A percentile compares a stretch with the other conserved stretches of the same genome.
Conservation (phyloP, 1,140 invertebrate genomes). For the Drosophila pseudoobscura region DNA sequence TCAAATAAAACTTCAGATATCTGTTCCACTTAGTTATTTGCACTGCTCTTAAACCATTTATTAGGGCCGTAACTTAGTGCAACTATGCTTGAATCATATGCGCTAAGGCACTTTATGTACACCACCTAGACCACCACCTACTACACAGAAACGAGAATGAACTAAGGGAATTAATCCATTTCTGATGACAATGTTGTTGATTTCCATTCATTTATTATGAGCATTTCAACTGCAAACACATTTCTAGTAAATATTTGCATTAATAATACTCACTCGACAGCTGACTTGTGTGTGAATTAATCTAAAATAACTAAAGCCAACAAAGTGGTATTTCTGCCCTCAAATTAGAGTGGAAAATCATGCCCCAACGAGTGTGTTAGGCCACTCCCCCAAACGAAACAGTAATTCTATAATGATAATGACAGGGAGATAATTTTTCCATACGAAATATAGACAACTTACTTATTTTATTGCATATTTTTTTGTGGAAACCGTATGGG, state of each 20-base stretch:
- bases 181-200: constrained; percentile 44
- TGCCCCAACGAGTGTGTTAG: neutral
- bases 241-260: constrained; percentile 52
- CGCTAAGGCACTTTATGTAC: constrained; percentile 20
- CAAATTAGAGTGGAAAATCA: constrained; percentile 22
- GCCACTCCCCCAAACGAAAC: too few relatives aligned
- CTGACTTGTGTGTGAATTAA: constrained; percentile 58
- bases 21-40: constrained; percentile 4
- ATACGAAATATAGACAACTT: too few relatives aligned
- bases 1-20: neutral
- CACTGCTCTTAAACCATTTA: too few relatives aligned
- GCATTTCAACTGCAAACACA: constrained; percentile 16
- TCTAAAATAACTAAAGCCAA: constrained; percentile 56
- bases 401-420: too few relatives aligned
- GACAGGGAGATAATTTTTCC: too few relatives aligned
- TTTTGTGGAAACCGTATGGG: too few relatives aligned
- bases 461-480: too few relatives aligned
- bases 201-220: constrained; percentile 37
- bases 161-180: constrained; percentile 19
- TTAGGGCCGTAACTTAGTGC: neutral
- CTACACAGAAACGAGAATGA: neutral
- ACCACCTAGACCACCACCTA: too few relatives aligned
- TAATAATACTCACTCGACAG: constrained; percentile 33
- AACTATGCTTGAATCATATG: constrained; percentile 3
- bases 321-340: constrained; percentile 29